Base-by-base conservation (phyloP, 2,797 vertebrate genomes). In the Eulemur rubriventer region DNA sequence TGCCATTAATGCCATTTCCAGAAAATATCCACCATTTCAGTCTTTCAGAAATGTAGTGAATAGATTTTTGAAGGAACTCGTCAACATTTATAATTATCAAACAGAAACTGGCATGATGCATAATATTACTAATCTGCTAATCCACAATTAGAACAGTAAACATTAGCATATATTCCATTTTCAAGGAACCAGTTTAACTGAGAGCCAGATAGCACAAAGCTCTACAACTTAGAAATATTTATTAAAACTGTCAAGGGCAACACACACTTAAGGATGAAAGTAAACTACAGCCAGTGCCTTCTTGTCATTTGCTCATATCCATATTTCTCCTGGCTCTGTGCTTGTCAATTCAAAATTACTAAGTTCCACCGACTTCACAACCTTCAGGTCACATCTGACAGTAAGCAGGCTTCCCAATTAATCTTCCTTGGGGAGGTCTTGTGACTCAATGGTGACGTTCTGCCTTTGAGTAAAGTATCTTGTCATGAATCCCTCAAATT, bases 21-120 rank as follows among this genome's bases (percentile, higher is more conserved):
- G 63, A 73, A 94, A 72, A 26, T 22, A 73, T 75, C 28, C 82
- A 59, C 70, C 78, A 20, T 48, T 84, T 86, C 24, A 79, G 24
- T 26, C 50, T 96, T 88, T 93, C 48, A 82, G 90, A 89, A 93
- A 75, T 28, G 75, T 52, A 35, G 46, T 61, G 33, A 93, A 30
- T 41, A 30, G n/a, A 52, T 78, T 78, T 92, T 87, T 48, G 38
- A 90, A 94, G 70, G 79, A 96, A 55, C 33, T 89, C 5, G 1
- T 69, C 76, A 57, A 57, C 57, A 35, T 85, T 92, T 82, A 61
- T 35, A 69, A 48, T 93, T 69, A 86, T 11, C 2, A 35, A 89
- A 48, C n/a, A 87, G 70, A 93, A 94, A 96, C n/a, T 8, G 52
- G 33, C 5, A 7, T 41, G 50, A n/a, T 14, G 2, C n/a, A 76